Conservation (phyloP, 2,113 vertebrate species). For the Pteruthius melanotis region DNA sequence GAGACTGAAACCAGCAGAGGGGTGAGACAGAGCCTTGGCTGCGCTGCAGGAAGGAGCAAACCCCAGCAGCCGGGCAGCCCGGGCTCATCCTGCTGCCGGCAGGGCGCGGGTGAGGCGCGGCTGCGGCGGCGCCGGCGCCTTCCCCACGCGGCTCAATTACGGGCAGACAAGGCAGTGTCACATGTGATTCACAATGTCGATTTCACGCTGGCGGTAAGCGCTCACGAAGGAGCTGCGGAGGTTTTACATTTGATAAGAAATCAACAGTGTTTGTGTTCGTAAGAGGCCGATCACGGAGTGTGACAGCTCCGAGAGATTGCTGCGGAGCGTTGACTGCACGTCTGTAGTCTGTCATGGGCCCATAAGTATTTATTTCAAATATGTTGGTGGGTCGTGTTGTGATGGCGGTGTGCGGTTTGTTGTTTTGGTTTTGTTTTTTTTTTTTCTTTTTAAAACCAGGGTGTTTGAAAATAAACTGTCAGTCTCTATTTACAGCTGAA, state of each 20-base stretch:
- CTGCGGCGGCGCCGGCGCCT: neutral
- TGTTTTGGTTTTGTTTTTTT: too few species aligned
- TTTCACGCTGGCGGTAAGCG: constrained; percentile 93
- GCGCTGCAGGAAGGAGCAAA: neutral
- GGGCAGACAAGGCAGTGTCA: constrained; percentile 90
- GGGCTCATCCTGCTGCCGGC: neutral
- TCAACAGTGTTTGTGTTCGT: constrained; percentile 89
- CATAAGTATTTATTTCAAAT: constrained; percentile 94
- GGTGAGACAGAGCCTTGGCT: neutral
- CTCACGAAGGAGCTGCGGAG: constrained; percentile 88
- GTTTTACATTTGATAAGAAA: constrained; percentile 98
- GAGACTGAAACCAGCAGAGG: neutral
- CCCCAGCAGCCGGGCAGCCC: neutral
- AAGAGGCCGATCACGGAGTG: constrained; percentile 88
- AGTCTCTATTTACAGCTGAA: constrained; percentile 82
- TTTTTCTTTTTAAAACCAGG: constrained; percentile 16
- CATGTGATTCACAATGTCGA: constrained; percentile 97
- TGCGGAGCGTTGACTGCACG: constrained; percentile 75
- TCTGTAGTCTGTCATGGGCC: constrained; percentile 87
- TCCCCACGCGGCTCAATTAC: constrained; percentile 95
- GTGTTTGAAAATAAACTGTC: constrained; percentile 81
- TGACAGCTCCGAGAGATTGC: constrained; percentile 94
- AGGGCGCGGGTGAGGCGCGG: neutral
- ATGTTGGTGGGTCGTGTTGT: constrained; percentile 42
- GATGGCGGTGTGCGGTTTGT: neutral